A percentile compares a stretch with the other conserved stretches of the same genome.
Evolutionary conservation across 1,140 invertebrate genomes (phyloP).

Genomic region (Cydia splendana): DNA sequence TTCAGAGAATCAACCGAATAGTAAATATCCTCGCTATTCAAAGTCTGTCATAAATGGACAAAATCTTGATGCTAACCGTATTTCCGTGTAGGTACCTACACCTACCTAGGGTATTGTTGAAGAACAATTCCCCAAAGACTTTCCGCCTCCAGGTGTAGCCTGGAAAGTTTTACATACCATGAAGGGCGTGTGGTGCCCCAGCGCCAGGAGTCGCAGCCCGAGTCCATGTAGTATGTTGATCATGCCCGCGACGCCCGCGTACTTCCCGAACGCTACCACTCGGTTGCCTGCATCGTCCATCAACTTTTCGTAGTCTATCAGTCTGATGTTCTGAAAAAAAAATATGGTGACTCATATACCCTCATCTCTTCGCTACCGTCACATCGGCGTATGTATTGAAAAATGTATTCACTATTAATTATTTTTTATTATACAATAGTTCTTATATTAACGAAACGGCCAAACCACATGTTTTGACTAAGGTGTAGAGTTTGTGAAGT

Average conservation of each 20-base stretch:
- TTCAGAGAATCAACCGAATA: background rate
- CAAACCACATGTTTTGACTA: too few relatives aligned
- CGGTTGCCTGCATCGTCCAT: slow-evolving; percentile 93
- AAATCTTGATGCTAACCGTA: too few relatives aligned
- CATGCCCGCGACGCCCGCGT: slow-evolving; percentile 99
- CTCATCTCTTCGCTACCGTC: too few relatives aligned
- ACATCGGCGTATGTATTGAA: too few relatives aligned
- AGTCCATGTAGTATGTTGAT: slow-evolving; percentile 99
- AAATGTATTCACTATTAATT: too few relatives aligned
- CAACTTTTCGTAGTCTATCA: slow-evolving; percentile 99
- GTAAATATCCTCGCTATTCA: background rate
- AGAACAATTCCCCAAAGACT: too few relatives aligned
- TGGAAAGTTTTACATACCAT: slow-evolving; percentile 85
- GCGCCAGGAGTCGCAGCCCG: slow-evolving; percentile 94
- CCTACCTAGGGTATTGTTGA: too few relatives aligned
- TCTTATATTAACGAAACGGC: too few relatives aligned
- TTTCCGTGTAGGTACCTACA: too few relatives aligned
- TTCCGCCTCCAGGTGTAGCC: background rate
- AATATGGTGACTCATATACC: background rate
- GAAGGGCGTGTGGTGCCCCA: slow-evolving; percentile 99
- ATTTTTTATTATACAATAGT: too few relatives aligned
- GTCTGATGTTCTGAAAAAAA: slow-evolving; percentile 89
- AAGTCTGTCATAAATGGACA: background rate
- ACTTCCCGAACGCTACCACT: slow-evolving; percentile 99
- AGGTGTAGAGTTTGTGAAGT: too few relatives aligned